phyloP scores from a whole-genome alignment of 37 sponge, comb jelly and placozoan species.

The Spongia lamella region DNA sequence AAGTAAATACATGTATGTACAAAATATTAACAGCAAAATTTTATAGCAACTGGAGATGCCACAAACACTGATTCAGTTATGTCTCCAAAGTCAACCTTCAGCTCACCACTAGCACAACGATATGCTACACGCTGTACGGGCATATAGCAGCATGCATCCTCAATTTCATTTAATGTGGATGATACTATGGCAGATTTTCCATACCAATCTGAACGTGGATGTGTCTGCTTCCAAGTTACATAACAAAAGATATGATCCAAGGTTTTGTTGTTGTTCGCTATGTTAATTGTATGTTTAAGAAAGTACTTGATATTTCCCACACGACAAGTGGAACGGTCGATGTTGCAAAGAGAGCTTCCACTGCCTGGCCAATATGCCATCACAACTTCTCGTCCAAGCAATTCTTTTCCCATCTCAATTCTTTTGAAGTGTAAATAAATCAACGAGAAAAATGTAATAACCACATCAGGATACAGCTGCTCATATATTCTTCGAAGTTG shows the following conservation, averaged over 20 bases:
- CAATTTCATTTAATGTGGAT: too few relatives aligned
- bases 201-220: conserved; percentile 23
- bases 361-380: conserved; percentile 36
- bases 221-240: conserved; percentile 38
- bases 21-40: conserved; percentile 15
- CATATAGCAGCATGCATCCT: conserved; percentile 30
- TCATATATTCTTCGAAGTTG: conserved; percentile 15
- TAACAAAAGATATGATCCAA: conserved; percentile 19
- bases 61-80: conserved; percentile 29
- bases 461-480: conserved; percentile 13
- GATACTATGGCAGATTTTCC: conserved; percentile 37
- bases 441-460: background rate
- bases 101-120: conserved; percentile 19
- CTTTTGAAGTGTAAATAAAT: conserved; percentile 18
- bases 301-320: conserved; percentile 35
- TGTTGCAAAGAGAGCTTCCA: background rate
- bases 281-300: conserved; percentile 7
- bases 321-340: background rate
- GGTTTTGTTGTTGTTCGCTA: background rate
- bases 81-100: conserved; percentile 7
- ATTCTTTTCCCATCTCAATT: conserved; percentile 7
- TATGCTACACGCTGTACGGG: conserved; percentile 47
- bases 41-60: conserved; percentile 35
- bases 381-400: conserved; percentile 43
- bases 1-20: too few relatives aligned